Evolutionary conservation across 2,113 vertebrate species (phyloP).

Genomic region (Spilogale gracilis): DNA sequence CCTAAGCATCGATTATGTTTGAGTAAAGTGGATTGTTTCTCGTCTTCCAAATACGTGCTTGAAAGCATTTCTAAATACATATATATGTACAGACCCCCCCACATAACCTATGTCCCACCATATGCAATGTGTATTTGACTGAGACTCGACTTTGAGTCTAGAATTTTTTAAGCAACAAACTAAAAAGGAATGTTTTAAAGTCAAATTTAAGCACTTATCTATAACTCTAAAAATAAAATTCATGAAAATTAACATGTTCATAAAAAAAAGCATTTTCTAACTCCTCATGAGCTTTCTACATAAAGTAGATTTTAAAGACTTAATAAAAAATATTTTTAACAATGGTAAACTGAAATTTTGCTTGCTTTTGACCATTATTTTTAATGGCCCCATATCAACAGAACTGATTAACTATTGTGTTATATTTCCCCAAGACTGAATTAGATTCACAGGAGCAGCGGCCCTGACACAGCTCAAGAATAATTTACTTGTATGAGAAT

Average conservation of each 20-base stretch:
- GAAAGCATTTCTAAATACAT: background rate
- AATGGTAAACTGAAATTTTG: background rate
- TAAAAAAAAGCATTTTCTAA: conserved; percentile 30
- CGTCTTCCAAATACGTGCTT: background rate
- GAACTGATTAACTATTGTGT: background rate
- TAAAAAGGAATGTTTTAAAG: conserved; percentile 37
- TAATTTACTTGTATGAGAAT: conserved; percentile 4
- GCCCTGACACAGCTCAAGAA: background rate
- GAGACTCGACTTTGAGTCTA: conserved; percentile 4
- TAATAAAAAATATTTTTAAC: conserved; percentile 45
- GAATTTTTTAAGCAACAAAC: background rate
- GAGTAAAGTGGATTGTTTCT: background rate
- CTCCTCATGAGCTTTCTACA: background rate
- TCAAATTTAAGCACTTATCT: conserved; percentile 34
- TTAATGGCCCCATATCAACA: background rate
- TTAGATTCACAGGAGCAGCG: conserved; percentile 26
- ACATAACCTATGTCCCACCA: background rate
- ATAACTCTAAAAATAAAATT: conserved; percentile 23
- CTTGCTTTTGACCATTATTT: background rate
- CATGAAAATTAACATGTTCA: conserved; percentile 1
- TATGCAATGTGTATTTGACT: background rate
- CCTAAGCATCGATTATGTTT: background rate
- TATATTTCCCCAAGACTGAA: background rate
- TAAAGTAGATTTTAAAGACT: background rate
- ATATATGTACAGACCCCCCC: background rate